These are phyloP conservation scores for Darwinula stevensoni DNA, from an alignment of 2,888 invertebrate genomes.

Conservation along the genomic window DNA sequence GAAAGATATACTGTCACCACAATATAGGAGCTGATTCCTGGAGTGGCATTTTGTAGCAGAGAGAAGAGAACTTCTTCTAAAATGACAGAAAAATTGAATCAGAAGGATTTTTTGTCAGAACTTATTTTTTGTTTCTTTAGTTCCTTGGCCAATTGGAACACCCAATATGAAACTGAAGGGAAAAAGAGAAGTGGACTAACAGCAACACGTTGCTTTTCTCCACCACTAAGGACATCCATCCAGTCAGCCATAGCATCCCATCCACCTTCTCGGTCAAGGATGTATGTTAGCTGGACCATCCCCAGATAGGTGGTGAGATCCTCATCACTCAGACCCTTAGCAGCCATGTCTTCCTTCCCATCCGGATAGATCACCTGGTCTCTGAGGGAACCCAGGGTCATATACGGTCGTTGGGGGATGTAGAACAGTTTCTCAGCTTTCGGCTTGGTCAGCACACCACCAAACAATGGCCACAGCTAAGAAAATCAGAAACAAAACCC, in stretches of 20 bases:
- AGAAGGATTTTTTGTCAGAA: too few relatives aligned
- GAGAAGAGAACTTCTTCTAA: too few relatives aligned
- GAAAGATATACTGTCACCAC: too few relatives aligned
- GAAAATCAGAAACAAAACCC: too few relatives aligned
- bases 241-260: conserved; percentile 58
- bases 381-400: conserved; percentile 77
- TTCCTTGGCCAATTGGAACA: too few relatives aligned
- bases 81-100: too few relatives aligned
- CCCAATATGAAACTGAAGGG: too few relatives aligned
- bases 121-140: too few relatives aligned
- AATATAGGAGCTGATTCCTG: too few relatives aligned
- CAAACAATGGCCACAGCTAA: conserved; percentile 90
- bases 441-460: conserved; percentile 79
- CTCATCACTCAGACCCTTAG: conserved; percentile 31
- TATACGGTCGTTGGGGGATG: conserved; percentile 88
- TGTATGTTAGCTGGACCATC: conserved; percentile 47
- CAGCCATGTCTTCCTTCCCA: conserved; percentile 35
- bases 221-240: conserved; percentile 84
- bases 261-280: conserved; percentile 57
- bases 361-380: conserved; percentile 87
- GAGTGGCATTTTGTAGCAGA: too few relatives aligned
- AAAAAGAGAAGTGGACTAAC: conserved; percentile 19
- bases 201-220: conserved; percentile 87
- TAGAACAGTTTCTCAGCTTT: conserved; percentile 80
- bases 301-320: conserved; percentile 41